Percentiles rank a stretch among this genome's conserved stretches.
phyloP scores from a whole-genome alignment of 1,140 invertebrate species.

The Calycopis cecrops region DNA sequence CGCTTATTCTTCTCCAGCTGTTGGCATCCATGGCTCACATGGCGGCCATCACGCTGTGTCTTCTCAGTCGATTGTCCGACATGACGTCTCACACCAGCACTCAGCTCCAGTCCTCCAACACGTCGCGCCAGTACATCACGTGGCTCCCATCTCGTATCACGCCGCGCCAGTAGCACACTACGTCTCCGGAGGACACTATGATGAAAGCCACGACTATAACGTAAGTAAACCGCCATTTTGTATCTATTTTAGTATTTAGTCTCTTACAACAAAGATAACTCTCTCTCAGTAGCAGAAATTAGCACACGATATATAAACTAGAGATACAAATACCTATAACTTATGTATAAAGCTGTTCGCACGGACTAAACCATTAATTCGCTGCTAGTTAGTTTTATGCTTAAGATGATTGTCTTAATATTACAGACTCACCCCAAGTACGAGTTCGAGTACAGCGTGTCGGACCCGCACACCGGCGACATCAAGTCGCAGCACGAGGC shows the following conservation, averaged over 20 bases:
- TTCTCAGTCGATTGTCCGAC: constrained; percentile 1
- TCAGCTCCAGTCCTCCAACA: constrained; percentile 15
- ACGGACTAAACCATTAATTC: too few species aligned
- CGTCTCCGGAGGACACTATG: constrained; percentile 4
- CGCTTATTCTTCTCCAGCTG: too few species aligned
- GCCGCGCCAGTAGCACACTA: constrained; percentile 25
- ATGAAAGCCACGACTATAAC: constrained; percentile 34
- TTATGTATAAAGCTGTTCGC: too few species aligned
- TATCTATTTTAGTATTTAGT: neutral
- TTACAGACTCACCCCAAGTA: constrained; percentile 39
- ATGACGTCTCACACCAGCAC: too few species aligned
- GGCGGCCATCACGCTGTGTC: neutral
- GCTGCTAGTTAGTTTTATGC: neutral
- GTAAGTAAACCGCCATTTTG: constrained; percentile 28
- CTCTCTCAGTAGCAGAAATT: too few species aligned
- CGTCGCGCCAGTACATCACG: constrained; percentile 21
- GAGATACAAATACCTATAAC: too few species aligned
- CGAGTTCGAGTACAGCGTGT: constrained; percentile 63
- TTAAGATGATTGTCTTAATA: too few species aligned
- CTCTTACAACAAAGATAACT: too few species aligned
- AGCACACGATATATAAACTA: too few species aligned
- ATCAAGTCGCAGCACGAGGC: constrained; percentile 48
- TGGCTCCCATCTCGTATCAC: constrained; percentile 30
- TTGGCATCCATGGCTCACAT: too few species aligned
- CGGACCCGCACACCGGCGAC: constrained; percentile 45